Evolutionary conservation across 2,113 vertebrate genomes (phyloP), one percentile per base, ranked within the genome.

Genomic region (Sorex fumeus): DNA sequence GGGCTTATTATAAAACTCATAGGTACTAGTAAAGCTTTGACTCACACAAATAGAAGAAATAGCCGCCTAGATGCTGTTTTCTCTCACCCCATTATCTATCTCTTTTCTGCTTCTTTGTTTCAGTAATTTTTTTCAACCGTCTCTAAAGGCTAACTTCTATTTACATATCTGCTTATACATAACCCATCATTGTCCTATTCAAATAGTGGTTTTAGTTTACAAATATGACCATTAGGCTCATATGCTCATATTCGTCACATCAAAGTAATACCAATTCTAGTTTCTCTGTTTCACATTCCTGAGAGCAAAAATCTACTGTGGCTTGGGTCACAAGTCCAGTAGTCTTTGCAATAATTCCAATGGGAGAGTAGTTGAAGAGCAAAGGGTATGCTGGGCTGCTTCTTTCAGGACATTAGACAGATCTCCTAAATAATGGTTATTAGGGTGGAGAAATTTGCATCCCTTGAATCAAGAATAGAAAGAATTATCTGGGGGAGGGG

Each of bases 241-340:
- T 28, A 23, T 76, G 43, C 32, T 85, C 34, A 74, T 28, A 23
- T 76, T 78, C 10, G 47, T 79, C 43, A 87, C 13, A 21, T 57
- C 34, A 67, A 84, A 72, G 13, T 28, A 25, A 87, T 45, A n/a
- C 5, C 27, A 67, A 71, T 57, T 70, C 50, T 76, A 13, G 3
- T 71, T 84, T 90, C 16, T 19, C 34, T 70, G 18, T 87, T 96
- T 85, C 15, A 70, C 10, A 80, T 83, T 84, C 32, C 69, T 72
- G 36, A 89, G 76, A 88, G 57, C 50, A 78, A 28, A 25, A 76
- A 10, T 82, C 11, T 74, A 30, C 19, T 30, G 28, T 3, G 40
- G 16, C 25, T 16, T 21, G 7, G 27, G 50, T 84, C 28, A 62
- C 15, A 13, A 19, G 15, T 47, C 34, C 16, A 62, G 70, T 53